A percentile compares a stretch with the other conserved stretches of the same genome.
Conservation (phyloP, 1,140 invertebrate genomes). For the Augochlora pura region DNA sequence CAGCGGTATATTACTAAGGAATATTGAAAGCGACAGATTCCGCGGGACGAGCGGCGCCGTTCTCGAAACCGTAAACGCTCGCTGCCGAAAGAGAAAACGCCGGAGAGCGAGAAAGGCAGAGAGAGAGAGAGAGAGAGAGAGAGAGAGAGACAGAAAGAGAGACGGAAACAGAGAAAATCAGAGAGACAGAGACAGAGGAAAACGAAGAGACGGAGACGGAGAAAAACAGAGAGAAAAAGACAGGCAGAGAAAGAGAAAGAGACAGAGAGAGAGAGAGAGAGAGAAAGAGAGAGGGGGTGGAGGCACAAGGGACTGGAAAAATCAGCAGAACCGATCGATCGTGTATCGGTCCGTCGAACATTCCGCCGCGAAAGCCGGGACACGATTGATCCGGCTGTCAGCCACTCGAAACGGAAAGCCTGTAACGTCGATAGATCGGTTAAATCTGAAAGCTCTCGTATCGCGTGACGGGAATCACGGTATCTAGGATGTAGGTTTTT, state of each 20-base stretch:
- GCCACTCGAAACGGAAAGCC: constrained; percentile 15
- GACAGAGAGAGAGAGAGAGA: too few species aligned
- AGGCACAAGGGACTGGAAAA: not conserved
- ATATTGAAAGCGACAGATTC: constrained; percentile 14
- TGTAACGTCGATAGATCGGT: constrained; percentile 14
- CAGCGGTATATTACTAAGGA: constrained; percentile 9
- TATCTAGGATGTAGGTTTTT: constrained; percentile 5
- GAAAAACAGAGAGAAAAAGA: too few species aligned
- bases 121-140: too few species aligned
- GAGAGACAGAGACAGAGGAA: too few species aligned
- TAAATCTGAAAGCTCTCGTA: not conserved
- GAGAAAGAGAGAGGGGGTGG: too few species aligned
- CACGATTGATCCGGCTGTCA: constrained; percentile 4
- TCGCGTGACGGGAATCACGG: constrained; percentile 8
- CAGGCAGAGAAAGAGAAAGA: too few species aligned
- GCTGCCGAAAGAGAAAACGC: too few species aligned
- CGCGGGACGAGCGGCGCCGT: not conserved
- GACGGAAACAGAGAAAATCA: too few species aligned
- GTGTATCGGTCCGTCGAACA: not conserved
- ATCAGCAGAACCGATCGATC: constrained; percentile 11
- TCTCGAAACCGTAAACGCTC: constrained; percentile 1
- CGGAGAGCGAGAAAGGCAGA: too few species aligned
- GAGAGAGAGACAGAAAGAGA: too few species aligned
- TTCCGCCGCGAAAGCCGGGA: constrained; percentile 3
- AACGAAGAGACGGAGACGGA: too few species aligned